These are phyloP conservation scores for Chloroceryle amazona DNA, from an alignment of 2,797 vertebrate species.

Conservation along the genomic window DNA sequence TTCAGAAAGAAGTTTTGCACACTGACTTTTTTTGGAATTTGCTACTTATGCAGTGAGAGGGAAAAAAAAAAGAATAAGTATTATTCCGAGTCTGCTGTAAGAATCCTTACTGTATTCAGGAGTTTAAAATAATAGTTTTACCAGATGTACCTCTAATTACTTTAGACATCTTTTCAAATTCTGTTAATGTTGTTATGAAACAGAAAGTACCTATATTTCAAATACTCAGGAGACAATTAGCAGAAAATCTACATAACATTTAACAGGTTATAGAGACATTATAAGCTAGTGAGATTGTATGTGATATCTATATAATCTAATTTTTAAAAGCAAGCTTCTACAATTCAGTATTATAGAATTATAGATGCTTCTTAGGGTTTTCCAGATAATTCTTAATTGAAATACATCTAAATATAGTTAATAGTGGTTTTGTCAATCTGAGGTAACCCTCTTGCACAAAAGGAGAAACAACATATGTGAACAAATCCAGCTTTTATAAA, in stretches of 20 bases:
- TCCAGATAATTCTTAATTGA: not conserved
- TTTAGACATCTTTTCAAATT: not conserved
- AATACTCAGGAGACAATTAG: not conserved
- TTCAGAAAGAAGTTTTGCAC: not conserved
- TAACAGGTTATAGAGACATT: not conserved
- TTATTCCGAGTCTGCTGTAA: not conserved
- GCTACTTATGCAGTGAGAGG: not conserved
- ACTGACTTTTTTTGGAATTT: not conserved
- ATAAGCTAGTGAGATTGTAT: not conserved
- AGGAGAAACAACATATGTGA: not conserved
- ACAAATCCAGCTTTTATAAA: not conserved
- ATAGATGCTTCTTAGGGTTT: not conserved
- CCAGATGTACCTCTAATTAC: conserved; percentile 4
- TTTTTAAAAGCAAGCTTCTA: not conserved
- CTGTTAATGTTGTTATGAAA: not conserved
- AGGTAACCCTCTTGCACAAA: not conserved
- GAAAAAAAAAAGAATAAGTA: not conserved
- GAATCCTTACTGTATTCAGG: not conserved
- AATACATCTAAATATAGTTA: not conserved
- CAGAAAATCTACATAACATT: not conserved
- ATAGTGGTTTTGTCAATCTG: not conserved
- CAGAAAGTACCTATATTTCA: not conserved
- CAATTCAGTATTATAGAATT: not conserved
- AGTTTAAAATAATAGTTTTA: conserved; percentile 7
- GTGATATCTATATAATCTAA: not conserved